phyloP scores from a whole-genome alignment of 1,140 invertebrate species.

The Anoplophora glabripennis region DNA sequence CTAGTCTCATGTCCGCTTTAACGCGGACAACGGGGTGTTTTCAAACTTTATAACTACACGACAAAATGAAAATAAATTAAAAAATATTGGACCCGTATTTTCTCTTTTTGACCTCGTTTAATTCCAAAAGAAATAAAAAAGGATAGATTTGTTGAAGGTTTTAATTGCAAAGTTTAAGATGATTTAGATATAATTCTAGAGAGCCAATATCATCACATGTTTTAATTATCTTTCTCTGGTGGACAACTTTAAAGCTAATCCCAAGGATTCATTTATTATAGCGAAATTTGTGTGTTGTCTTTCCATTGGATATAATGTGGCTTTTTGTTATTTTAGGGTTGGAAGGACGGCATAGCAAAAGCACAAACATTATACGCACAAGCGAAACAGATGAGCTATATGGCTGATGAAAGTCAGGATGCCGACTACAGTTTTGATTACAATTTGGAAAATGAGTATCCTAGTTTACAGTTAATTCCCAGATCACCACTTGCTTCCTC shows the following conservation, averaged over 20 bases:
- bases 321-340: conserved; percentile 49
- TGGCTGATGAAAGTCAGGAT: conserved; percentile 42
- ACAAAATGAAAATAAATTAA: too few relatives aligned
- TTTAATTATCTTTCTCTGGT: not conserved
- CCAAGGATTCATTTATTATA: not conserved
- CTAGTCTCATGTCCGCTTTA: too few relatives aligned
- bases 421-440: conserved; percentile 50
- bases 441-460: conserved; percentile 49
- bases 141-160: too few relatives aligned
- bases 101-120: too few relatives aligned
- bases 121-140: too few relatives aligned
- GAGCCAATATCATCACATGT: too few relatives aligned
- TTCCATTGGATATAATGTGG: too few relatives aligned
- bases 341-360: conserved; percentile 64
- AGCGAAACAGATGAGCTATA: conserved; percentile 53
- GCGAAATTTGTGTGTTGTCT: not conserved
- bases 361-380: conserved; percentile 63
- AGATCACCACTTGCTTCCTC: conserved; percentile 46
- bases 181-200: conserved; percentile 8
- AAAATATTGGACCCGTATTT: too few relatives aligned
- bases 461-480: conserved; percentile 45
- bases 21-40: too few relatives aligned
- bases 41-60: too few relatives aligned
- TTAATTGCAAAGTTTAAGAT: too few relatives aligned
- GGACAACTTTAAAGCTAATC: too few relatives aligned